These are phyloP conservation scores for Ophioninae sp. DNA, from an alignment of 2,888 invertebrate genomes.

Conservation along the genomic window DNA sequence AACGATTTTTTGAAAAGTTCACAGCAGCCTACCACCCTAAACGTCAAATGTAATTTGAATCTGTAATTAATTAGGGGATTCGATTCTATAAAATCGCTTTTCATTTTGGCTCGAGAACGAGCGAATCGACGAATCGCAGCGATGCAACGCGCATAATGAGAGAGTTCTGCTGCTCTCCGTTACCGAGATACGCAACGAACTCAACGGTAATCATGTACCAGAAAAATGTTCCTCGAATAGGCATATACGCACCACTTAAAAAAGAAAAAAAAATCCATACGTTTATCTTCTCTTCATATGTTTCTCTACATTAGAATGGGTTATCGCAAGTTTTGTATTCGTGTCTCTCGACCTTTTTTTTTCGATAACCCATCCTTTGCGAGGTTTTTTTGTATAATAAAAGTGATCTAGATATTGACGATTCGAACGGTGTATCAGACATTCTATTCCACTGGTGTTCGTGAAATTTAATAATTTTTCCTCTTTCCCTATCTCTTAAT, in stretches of 20 bases:
- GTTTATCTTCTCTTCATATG: slow-evolving; percentile 10
- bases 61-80: background rate
- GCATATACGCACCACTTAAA: slow-evolving; percentile 28
- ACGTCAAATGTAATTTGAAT: background rate
- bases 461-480: background rate
- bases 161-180: slow-evolving; percentile 21
- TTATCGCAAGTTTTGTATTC: background rate
- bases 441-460: background rate
- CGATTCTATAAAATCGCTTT: background rate
- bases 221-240: slow-evolving; percentile 58
- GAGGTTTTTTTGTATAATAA: background rate
- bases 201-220: slow-evolving; percentile 42
- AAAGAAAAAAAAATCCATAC: slow-evolving; percentile 8
- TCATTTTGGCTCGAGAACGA: background rate
- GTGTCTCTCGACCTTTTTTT: too few relatives aligned
- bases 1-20: too few relatives aligned
- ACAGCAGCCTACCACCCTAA: too few relatives aligned
- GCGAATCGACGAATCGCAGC: slow-evolving; percentile 21
- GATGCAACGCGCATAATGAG: slow-evolving; percentile 29
- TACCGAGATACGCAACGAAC: slow-evolving; percentile 20
- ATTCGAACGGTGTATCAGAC: background rate
- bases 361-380: too few relatives aligned
- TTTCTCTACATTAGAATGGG: background rate
- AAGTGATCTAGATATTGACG: background rate
- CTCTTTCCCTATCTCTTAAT: background rate